phyloP scores from a whole-genome alignment of 2,888 invertebrate genomes.

The Urechis unicinctus region DNA sequence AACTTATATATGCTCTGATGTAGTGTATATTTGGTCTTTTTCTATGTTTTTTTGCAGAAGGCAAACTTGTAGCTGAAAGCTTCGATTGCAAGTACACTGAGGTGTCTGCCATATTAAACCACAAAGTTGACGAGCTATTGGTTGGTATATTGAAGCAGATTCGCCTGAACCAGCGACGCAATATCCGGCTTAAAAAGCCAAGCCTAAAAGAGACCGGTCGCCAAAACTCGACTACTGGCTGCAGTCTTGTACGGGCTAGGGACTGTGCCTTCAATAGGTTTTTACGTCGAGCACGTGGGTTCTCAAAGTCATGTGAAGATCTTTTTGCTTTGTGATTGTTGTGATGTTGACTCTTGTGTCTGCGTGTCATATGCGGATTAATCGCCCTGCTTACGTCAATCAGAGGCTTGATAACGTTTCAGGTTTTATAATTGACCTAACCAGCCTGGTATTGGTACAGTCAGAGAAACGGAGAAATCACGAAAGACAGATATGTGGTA shows the following conservation, averaged over 20 bases:
- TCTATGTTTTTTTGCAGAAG: conserved; percentile 64
- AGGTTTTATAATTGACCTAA: no score
- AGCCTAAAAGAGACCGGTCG: background rate
- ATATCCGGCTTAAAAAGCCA: background rate
- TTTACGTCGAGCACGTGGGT: background rate
- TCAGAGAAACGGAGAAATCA: no score
- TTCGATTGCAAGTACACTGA: conserved; percentile 91
- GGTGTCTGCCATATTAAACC: conserved; percentile 94
- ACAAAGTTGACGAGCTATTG: conserved; percentile 91
- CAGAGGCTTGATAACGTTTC: no score
- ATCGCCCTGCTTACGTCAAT: no score
- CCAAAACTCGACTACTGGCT: background rate
- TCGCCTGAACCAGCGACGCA: conserved; percentile 55
- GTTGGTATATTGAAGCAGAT: conserved; percentile 90
- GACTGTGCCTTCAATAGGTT: background rate
- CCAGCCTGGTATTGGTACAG: no score
- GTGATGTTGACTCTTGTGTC: background rate
- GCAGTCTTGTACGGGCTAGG: background rate
- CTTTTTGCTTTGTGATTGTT: conserved; percentile 13
- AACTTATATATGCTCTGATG: background rate
- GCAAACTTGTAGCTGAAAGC: conserved; percentile 83
- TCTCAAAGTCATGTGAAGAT: conserved; percentile 22
- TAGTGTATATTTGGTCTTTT: background rate
- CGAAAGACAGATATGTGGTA: no score
- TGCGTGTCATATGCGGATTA: no score